phyloP scores from a whole-genome alignment of 2,888 invertebrate genomes.

The Antheraea assamensis region DNA sequence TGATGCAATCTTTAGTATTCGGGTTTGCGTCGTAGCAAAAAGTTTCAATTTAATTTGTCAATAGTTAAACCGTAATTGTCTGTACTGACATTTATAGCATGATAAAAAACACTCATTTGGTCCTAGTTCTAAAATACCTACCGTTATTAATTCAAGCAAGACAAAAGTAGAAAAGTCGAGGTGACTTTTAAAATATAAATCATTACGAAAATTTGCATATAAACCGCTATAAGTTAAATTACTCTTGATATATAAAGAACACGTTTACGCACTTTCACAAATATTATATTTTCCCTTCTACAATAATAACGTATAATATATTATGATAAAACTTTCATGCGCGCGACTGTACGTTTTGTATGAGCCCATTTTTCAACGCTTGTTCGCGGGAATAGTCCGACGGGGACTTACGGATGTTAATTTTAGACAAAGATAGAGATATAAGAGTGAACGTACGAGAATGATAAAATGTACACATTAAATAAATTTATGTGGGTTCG shows the following conservation, averaged over 20 bases:
- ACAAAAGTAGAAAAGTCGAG: background rate
- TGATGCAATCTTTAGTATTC: no score
- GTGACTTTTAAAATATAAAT: background rate
- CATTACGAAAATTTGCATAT: slow-evolving; percentile 2
- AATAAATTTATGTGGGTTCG: slow-evolving; percentile 61
- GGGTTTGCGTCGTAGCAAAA: no score
- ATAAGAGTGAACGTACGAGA: slow-evolving; percentile 41
- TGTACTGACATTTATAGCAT: no score
- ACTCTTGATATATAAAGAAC: slow-evolving; percentile 48
- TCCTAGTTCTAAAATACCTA: background rate
- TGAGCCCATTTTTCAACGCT: slow-evolving; percentile 59
- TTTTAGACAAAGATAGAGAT: slow-evolving; percentile 63
- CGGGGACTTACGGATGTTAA: slow-evolving; percentile 47
- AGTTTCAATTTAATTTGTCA: no score
- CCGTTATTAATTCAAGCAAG: background rate
- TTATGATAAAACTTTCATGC: slow-evolving; percentile 36
- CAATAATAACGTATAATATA: slow-evolving; percentile 21
- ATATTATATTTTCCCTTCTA: slow-evolving; percentile 32
- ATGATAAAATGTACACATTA: slow-evolving; percentile 60
- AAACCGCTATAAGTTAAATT: slow-evolving; percentile 29
- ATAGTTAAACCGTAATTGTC: no score
- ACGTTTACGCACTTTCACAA: slow-evolving; percentile 52
- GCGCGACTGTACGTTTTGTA: slow-evolving; percentile 32
- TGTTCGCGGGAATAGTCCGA: slow-evolving; percentile 26
- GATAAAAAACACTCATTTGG: no score